Conservation (phyloP, 2,888 invertebrate species). For the Pollenia labialis region DNA sequence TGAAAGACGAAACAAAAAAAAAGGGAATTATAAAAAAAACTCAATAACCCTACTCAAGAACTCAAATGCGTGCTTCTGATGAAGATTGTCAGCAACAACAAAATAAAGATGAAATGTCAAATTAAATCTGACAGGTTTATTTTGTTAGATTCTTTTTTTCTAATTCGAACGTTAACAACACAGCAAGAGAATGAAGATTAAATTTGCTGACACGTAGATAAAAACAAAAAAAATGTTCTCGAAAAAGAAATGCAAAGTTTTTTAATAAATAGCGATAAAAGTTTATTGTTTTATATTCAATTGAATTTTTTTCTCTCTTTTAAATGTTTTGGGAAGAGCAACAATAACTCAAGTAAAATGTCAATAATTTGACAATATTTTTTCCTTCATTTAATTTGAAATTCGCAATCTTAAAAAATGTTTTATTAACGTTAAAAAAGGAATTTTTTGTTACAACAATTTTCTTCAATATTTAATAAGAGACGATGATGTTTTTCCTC, state of each 20-base stretch:
- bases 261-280: too few species aligned
- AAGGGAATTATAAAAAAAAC: neutral
- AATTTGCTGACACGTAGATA: slow-evolving; percentile 2
- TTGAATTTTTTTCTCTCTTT: too few species aligned
- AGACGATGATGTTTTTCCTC: too few species aligned
- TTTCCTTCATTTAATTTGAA: too few species aligned
- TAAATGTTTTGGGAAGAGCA: too few species aligned
- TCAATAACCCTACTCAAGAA: slow-evolving; percentile 26
- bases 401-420: too few species aligned
- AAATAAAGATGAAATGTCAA: slow-evolving; percentile 60
- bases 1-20: neutral
- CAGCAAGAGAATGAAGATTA: neutral
- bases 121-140: slow-evolving; percentile 65
- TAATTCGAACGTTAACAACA: neutral
- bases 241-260: neutral
- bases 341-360: slow-evolving; percentile 51
- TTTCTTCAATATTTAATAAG: too few species aligned
- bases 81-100: slow-evolving; percentile 8
- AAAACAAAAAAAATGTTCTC: neutral
- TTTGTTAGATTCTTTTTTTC: slow-evolving; percentile 33
- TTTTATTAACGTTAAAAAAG: too few species aligned
- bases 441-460: too few species aligned
- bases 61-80: slow-evolving; percentile 37
- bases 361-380: slow-evolving; percentile 36
- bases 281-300: too few species aligned